These are phyloP conservation scores for Caenorhabditis japonica DNA, from an alignment of 2,888 invertebrate species.

Conservation along the genomic window DNA sequence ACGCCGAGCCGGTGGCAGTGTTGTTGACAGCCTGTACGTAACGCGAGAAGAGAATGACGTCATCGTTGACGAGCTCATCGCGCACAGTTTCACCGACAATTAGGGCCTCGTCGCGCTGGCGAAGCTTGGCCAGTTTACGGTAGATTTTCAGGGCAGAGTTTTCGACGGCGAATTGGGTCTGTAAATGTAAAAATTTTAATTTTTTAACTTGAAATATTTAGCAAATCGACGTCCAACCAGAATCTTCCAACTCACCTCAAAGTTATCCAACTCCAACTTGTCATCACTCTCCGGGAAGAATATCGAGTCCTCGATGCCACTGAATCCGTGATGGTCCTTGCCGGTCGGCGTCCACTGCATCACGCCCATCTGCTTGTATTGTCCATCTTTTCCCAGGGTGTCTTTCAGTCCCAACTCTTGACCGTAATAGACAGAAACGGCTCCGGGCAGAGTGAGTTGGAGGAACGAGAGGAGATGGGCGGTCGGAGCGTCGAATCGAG, in stretches of 20 bases:
- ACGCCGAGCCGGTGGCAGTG: constrained; percentile 54
- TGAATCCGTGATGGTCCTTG: constrained; percentile 62
- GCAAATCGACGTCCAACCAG: too few relatives aligned
- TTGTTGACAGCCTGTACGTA: constrained; percentile 41
- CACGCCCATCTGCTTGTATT: constrained; percentile 42
- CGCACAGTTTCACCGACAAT: constrained; percentile 59
- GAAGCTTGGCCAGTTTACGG: constrained; percentile 66
- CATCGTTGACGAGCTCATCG: constrained; percentile 45
- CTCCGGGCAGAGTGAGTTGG: constrained; percentile 68
- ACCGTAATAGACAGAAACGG: constrained; percentile 65
- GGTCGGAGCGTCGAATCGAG: constrained; percentile 58
- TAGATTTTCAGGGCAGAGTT: constrained; percentile 65
- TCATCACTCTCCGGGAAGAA: constrained; percentile 62
- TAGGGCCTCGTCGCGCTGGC: constrained; percentile 67
- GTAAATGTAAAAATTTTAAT: constrained; percentile 17
- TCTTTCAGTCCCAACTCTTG: constrained; percentile 60
- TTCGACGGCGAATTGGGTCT: constrained; percentile 57
- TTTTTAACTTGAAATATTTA: not conserved
- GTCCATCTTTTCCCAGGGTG: constrained; percentile 12
- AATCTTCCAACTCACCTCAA: too few relatives aligned
- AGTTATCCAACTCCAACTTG: constrained; percentile 55
- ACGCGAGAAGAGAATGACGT: constrained; percentile 60
- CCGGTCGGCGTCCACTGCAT: constrained; percentile 63
- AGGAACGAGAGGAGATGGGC: constrained; percentile 64
- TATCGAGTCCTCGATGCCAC: constrained; percentile 18